Conservation (phyloP, 2,113 vertebrate species). For the Archocentrus centrarchus region DNA sequence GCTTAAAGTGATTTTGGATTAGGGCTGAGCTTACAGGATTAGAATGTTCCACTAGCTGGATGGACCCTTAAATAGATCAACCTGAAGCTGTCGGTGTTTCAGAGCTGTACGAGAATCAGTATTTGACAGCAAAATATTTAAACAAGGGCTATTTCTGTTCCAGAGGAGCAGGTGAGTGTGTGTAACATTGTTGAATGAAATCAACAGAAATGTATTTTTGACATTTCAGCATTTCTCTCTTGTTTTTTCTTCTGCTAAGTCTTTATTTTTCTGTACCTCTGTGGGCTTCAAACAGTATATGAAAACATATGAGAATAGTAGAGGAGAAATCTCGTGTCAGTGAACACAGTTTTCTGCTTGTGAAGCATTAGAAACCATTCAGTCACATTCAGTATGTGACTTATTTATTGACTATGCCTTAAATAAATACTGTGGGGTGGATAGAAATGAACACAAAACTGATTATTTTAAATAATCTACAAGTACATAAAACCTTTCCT, state of each 20-base stretch:
- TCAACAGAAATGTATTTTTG: background rate
- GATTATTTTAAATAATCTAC: background rate
- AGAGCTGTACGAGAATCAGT: background rate
- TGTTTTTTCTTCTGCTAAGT: background rate
- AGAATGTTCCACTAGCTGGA: constrained; percentile 66
- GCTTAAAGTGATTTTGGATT: constrained; percentile 61
- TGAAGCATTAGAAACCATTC: background rate
- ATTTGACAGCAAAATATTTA: constrained; percentile 6
- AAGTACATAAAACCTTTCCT: too few species aligned
- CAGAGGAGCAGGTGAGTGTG: constrained; percentile 37
- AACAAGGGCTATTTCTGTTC: background rate
- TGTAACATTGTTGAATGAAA: background rate
- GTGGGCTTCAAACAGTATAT: background rate
- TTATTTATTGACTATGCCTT: background rate
- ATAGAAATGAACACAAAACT: background rate
- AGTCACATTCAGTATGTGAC: background rate
- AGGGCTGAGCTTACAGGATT: constrained; percentile 71
- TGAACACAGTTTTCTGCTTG: background rate
- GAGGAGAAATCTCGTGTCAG: background rate
- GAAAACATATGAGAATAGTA: background rate
- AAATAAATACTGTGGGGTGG: background rate
- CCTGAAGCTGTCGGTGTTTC: constrained; percentile 1
- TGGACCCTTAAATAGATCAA: constrained; percentile 60
- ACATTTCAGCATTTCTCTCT: background rate
- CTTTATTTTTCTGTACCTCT: background rate